Base-by-base conservation (phyloP, 1,140 invertebrate genomes). In the Augochlora pura region DNA sequence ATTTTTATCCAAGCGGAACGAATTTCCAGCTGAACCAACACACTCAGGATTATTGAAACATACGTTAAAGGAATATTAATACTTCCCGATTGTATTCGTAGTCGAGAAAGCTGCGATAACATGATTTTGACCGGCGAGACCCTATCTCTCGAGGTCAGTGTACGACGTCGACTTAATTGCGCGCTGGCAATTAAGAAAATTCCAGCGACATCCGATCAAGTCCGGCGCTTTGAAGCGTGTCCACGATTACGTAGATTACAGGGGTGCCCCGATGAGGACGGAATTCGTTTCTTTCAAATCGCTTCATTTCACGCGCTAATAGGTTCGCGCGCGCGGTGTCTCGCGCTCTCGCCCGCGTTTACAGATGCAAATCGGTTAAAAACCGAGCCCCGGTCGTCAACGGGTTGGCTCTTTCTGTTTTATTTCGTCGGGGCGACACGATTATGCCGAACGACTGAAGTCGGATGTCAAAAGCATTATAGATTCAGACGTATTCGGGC, bases 381-480 rank as follows among this genome's bases (percentile, higher is more conserved):
- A 71, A 63, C 60, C 76, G 60, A 54, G 76, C 4, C 32, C 64
- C 46, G 21, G 46, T 16, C 75, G 75, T 52, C 46, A n/a, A 46
- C 59, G 57, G 69, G 64, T 65, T 59, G 6, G 4, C n/a, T 23
- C 38, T 9, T 25, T 42, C 21, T n/a, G 32, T 38, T 64, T 65
- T 64, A 64, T 75, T 72, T 72, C 46, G 39, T 27, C 60, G 60
- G 52, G 32, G 60, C 76, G 76, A 78, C 76, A 57, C 76, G 76
- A 78, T 65, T 72, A 77, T 77, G 71, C 68, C 59, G 63, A 77
- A 42, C 75, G 67, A 77, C 59, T 42, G 62, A 64, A 64, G 76
- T 68, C 64, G 52, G 69, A 72, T 78, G 71, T 78, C 76, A 78
- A 78, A 78, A 78, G 76, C 69, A 78, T 78, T 78, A 78, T 57